phyloP scores from a whole-genome alignment of 2,113 vertebrate genomes.

The Eulacestoma nigropectus region DNA sequence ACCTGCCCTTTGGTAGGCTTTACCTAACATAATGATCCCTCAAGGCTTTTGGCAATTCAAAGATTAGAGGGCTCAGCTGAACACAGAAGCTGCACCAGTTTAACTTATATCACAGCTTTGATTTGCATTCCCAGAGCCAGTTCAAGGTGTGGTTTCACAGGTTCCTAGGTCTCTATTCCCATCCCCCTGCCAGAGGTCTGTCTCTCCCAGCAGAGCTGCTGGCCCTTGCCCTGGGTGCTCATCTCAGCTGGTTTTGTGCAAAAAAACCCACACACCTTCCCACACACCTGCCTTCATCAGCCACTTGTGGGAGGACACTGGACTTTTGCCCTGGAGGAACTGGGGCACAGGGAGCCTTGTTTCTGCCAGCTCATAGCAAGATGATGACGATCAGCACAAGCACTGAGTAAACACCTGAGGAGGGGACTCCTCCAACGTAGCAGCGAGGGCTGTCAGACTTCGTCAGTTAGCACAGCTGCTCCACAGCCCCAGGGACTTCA shows the following conservation, averaged over 20 bases:
- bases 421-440: neutral
- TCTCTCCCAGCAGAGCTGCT: neutral
- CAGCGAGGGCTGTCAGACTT: neutral
- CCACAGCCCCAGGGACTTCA: neutral
- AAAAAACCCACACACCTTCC: neutral
- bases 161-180: neutral
- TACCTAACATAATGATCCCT: neutral
- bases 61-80: neutral
- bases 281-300: neutral
- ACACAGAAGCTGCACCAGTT: neutral
- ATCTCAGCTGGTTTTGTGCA: neutral
- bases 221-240: neutral
- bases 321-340: neutral
- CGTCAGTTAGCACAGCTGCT: neutral
- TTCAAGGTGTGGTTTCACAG: neutral
- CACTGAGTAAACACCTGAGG: neutral
- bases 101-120: neutral
- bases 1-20: neutral
- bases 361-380: neutral
- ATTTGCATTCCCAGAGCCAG: neutral
- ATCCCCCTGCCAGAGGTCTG: neutral
- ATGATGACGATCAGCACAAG: neutral
- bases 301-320: neutral
- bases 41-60: neutral
- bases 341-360: neutral